phyloP scores from a whole-genome alignment of 2,113 vertebrate genomes.

The Caretta caretta region DNA sequence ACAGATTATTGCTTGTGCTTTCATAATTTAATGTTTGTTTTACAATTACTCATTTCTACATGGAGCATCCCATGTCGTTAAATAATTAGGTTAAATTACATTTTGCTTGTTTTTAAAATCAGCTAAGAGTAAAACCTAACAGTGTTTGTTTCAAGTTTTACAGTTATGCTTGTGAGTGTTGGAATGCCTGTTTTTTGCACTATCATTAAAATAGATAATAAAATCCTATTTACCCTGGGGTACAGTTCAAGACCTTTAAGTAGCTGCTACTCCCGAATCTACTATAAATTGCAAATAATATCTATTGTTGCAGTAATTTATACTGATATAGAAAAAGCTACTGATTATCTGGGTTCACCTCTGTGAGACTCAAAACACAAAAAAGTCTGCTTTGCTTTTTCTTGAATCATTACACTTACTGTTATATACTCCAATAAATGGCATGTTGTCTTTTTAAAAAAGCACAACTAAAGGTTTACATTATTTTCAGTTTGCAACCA shows the following conservation, averaged over 20 bases:
- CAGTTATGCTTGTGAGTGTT: not conserved
- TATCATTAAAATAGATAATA: not conserved
- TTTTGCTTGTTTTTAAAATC: not conserved
- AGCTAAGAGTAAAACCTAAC: not conserved
- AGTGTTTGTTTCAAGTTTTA: not conserved
- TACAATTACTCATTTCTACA: not conserved
- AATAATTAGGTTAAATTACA: not conserved
- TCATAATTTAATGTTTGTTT: not conserved
- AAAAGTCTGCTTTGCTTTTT: not conserved
- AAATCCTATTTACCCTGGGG: not conserved
- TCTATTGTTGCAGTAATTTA: not conserved
- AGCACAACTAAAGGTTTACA: not conserved
- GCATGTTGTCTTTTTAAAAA: not conserved
- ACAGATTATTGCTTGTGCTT: not conserved
- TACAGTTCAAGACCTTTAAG: not conserved
- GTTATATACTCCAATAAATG: not conserved
- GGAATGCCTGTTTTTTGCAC: not conserved
- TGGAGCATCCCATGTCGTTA: not conserved
- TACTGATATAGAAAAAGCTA: not conserved
- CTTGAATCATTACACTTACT: not conserved
- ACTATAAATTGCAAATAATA: not conserved
- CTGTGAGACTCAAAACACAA: not conserved
- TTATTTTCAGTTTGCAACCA: not conserved
- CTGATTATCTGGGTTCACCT: not conserved
- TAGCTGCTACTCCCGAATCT: not conserved